Evolutionary conservation across 2,797 vertebrate species (phyloP), one percentile per base, ranked within the genome.

Genomic region (Micropoecilia bifurca): DNA sequence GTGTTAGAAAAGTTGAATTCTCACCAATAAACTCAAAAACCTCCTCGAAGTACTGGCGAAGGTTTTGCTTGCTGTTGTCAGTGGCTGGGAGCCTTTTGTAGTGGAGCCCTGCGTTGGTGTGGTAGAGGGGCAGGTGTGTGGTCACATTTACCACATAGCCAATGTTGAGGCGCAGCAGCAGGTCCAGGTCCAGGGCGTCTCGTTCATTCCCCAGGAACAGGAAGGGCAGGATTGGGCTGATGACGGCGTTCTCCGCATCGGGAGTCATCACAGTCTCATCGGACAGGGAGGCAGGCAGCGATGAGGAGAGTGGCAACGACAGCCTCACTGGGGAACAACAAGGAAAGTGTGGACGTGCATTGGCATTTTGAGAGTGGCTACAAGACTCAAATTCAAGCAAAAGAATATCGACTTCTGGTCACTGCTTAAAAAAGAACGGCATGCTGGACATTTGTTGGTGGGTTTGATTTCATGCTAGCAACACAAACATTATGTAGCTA

Each of bases 1-100:
- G n/a, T 16, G 12, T 30, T 55, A 30, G 41, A 68, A 36, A 36
- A 41, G 41, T 47, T 6, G 20, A 8, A n/a, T 9, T 71, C 96
- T 96, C 90, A 97, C 97, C 97, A 50, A 97, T 97, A 83, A 97
- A 97, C 87, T 97, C 97, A 84, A 97, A 97, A 71, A 96, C 97
- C 91, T 97, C 97, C 88, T 97, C 97, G 39, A 97, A 97, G 89
- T 97, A 97, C 82, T 97, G 97, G 36, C 95, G 95, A 61, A 97
- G 96, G 93, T 97, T 97, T 92, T 97, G 97, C 89, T 96, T 96
- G 96, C 95, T 96, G 94, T 96, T 97, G 86, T 97, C 97, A 0
- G 96, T 97, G 82, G 96, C 97, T 0, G 97, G 97, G 47, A 97
- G 93, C 80, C 97, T 88, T 88, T 97, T 97, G 94, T 97, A 97